These are phyloP conservation scores for Gambusia yucatana DNA, from an alignment of 2,797 vertebrate genomes.

Conservation along the genomic window DNA sequence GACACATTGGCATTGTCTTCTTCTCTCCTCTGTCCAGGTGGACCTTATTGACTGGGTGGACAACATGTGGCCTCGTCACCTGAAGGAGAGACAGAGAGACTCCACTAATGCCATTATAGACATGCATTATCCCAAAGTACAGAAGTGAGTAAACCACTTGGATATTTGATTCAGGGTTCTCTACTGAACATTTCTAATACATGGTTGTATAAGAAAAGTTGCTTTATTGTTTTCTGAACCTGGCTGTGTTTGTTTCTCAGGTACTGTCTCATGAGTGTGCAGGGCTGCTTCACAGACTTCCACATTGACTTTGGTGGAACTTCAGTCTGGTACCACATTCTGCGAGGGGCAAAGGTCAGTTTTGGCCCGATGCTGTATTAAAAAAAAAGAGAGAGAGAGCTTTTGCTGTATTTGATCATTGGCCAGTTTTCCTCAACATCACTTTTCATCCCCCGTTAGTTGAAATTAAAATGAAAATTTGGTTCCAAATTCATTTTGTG, in stretches of 20 bases:
- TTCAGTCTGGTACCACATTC: constrained; percentile 98
- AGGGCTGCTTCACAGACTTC: constrained; percentile 98
- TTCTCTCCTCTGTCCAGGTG: constrained; percentile 79
- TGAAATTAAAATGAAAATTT: background rate
- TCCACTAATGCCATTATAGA: constrained; percentile 96
- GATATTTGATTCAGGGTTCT: background rate
- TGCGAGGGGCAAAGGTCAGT: constrained; percentile 94
- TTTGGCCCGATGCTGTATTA: background rate
- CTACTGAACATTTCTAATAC: background rate
- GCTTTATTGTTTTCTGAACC: background rate
- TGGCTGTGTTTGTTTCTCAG: constrained; percentile 64
- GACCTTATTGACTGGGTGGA: constrained; percentile 99
- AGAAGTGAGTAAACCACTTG: constrained; percentile 87
- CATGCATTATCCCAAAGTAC: constrained; percentile 99
- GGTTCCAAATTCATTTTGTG: background rate
- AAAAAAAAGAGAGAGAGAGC: background rate
- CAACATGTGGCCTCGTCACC: constrained; percentile 98
- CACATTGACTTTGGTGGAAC: constrained; percentile 98
- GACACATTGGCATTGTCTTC: background rate
- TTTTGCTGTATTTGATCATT: background rate
- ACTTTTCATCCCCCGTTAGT: background rate
- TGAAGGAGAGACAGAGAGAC: constrained; percentile 96
- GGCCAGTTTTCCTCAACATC: background rate
- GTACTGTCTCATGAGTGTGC: constrained; percentile 98
- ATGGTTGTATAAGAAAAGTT: background rate